Conservation (phyloP, 2,797 vertebrate genomes). For the Petrocephalus sullivani region DNA sequence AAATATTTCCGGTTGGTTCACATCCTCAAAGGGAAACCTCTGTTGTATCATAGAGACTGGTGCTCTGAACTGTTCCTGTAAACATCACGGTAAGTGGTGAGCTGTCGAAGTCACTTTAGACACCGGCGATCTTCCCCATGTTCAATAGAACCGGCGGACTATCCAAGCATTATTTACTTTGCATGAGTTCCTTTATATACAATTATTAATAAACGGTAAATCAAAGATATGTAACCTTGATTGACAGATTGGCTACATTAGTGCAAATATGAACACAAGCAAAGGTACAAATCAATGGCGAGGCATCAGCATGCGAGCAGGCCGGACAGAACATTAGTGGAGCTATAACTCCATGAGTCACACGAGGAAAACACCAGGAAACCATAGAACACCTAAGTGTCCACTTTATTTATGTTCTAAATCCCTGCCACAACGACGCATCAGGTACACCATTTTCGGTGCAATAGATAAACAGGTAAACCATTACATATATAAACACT, state of each 20-base stretch:
- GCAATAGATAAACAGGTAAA: background rate
- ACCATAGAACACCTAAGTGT: background rate
- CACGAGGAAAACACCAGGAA: background rate
- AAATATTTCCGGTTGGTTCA: background rate
- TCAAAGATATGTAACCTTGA: background rate
- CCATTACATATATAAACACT: background rate
- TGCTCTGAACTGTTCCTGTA: background rate
- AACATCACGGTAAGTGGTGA: background rate
- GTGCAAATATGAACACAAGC: background rate
- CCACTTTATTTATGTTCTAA: background rate
- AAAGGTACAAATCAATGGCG: background rate
- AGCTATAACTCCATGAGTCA: background rate
- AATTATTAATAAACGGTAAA: background rate
- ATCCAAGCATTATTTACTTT: background rate
- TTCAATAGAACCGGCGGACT: background rate
- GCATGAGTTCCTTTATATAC: background rate
- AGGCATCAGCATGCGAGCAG: background rate
- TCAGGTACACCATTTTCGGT: background rate
- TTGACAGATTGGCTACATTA: background rate
- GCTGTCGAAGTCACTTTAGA: background rate
- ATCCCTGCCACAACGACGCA: background rate
- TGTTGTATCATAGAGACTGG: background rate
- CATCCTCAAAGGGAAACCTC: background rate
- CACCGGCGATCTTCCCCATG: background rate
- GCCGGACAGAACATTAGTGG: background rate